These are phyloP conservation scores for Calidris pygmaea DNA, from an alignment of 2,113 vertebrate species.

Conservation along the genomic window DNA sequence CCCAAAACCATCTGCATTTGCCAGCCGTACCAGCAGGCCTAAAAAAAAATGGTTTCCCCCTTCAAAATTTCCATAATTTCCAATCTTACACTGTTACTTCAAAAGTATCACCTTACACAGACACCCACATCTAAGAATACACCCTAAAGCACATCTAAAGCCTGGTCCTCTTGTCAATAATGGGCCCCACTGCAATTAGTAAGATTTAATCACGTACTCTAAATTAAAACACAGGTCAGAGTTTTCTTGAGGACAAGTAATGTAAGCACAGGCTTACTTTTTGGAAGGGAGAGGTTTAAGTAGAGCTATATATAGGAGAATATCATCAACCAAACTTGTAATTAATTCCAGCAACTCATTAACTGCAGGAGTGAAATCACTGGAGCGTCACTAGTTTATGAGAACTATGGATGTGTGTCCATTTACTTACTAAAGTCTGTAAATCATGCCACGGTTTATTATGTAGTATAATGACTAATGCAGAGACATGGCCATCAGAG, in stretches of 20 bases:
- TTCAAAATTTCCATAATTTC: not conserved
- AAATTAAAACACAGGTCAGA: too few relatives aligned
- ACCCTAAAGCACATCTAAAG: not conserved
- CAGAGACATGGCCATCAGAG: not conserved
- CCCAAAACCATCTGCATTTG: not conserved
- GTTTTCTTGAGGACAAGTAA: not conserved
- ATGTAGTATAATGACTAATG: not conserved
- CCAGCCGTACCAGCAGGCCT: not conserved
- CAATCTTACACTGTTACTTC: not conserved
- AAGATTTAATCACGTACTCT: not conserved
- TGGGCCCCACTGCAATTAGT: not conserved
- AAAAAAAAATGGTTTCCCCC: not conserved
- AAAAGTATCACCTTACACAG: not conserved
- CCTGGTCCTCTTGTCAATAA: not conserved
- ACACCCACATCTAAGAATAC: too few relatives aligned
- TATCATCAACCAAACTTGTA: not conserved
- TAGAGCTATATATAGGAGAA: not conserved
- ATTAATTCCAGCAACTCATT: slow-evolving; percentile 13
- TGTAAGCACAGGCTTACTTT: not conserved
- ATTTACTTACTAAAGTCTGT: not conserved
- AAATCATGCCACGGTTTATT: not conserved
- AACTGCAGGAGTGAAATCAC: not conserved
- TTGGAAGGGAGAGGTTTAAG: not conserved
- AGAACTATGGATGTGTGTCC: not conserved
- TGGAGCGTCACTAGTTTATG: not conserved